phyloP scores from a whole-genome alignment of 2,113 vertebrate genomes.

The Hucho hucho region DNA sequence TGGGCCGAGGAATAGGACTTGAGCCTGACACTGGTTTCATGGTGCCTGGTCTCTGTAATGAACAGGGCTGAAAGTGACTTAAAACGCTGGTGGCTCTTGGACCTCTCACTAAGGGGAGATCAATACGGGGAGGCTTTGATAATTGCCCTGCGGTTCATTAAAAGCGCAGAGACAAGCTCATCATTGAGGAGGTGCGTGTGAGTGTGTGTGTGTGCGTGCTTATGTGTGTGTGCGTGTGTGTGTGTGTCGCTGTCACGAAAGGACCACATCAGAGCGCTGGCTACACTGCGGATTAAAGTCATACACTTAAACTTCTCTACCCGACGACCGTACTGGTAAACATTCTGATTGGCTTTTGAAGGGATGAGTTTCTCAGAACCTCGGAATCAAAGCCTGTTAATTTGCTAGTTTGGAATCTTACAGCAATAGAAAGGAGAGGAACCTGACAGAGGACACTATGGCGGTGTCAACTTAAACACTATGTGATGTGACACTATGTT shows the following conservation, averaged over 20 bases:
- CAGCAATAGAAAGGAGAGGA: constrained; percentile 41
- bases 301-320: constrained; percentile 23
- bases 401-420: constrained; percentile 58
- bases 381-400: constrained; percentile 64
- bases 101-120: constrained; percentile 24
- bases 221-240: no score
- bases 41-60: constrained; percentile 36
- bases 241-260: constrained; percentile 7
- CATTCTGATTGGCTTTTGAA: constrained; percentile 61
- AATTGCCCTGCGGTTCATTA: constrained; percentile 57
- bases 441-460: constrained; percentile 23
- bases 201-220: no score
- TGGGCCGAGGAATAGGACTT: neutral
- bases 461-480: constrained; percentile 58
- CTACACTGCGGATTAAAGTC: constrained; percentile 46
- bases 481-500: constrained; percentile 42
- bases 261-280: constrained; percentile 40
- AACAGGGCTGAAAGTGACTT: constrained; percentile 33
- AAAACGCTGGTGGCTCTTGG: neutral
- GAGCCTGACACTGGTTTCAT: constrained; percentile 30
- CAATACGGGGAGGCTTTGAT: constrained; percentile 44
- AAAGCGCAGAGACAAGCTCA: constrained; percentile 30
- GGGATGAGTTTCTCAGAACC: constrained; percentile 44
- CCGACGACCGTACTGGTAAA: constrained; percentile 40
- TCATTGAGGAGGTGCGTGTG: constrained; percentile 1